These are phyloP conservation scores for Dermatophagoides farinae DNA, from an alignment of 1,140 invertebrate genomes.

Conservation along the genomic window DNA sequence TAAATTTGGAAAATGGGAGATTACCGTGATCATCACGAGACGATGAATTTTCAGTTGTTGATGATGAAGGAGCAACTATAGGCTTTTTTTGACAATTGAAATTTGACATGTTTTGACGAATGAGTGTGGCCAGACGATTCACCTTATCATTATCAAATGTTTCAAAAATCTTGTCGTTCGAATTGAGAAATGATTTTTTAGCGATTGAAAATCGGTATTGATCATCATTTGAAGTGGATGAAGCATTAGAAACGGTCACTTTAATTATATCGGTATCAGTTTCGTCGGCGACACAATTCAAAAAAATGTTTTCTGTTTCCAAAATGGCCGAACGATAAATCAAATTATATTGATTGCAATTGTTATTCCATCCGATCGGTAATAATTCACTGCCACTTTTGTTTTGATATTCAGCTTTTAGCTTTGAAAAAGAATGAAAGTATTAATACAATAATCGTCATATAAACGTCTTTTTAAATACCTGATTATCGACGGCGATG, in stretches of 20 bases:
- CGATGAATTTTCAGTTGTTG: too few relatives aligned
- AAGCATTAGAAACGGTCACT: not conserved
- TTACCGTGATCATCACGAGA: not conserved
- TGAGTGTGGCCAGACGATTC: not conserved
- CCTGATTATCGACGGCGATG: not conserved
- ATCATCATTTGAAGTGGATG: not conserved
- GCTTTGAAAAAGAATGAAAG: not conserved
- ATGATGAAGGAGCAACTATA: too few relatives aligned
- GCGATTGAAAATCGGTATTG: not conserved
- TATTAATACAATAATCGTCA: not conserved
- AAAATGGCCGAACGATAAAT: not conserved
- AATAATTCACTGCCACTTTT: not conserved
- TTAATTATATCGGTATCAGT: not conserved
- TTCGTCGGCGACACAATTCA: not conserved
- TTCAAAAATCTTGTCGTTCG: not conserved
- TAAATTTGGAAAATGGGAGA: not conserved
- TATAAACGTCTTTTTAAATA: not conserved
- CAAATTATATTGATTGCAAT: not conserved
- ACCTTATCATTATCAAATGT: not conserved
- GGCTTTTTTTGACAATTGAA: too few relatives aligned
- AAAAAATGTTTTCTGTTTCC: not conserved
- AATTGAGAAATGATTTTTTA: not conserved
- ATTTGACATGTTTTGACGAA: too few relatives aligned
- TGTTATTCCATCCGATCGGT: not conserved
- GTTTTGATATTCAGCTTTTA: not conserved